phyloP scores from a whole-genome alignment of 2,797 vertebrate genomes.

The Schizopygopsis malacanthus region DNA sequence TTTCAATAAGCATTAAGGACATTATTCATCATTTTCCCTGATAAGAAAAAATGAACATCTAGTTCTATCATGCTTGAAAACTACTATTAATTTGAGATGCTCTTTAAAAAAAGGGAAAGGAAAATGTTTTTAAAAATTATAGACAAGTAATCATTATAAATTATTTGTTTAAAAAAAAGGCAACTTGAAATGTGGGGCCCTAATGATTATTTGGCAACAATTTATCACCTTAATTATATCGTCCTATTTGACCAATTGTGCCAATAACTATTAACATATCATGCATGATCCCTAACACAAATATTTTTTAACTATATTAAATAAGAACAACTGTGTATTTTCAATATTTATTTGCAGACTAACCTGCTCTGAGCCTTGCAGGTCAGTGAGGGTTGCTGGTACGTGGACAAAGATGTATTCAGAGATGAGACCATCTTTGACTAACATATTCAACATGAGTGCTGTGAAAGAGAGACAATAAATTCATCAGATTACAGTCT shows the following conservation, averaged over 20 bases:
- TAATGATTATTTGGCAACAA: background rate
- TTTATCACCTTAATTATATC: background rate
- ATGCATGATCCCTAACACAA: background rate
- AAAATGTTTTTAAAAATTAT: background rate
- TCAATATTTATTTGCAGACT: conserved; percentile 25
- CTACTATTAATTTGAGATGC: background rate
- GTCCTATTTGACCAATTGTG: background rate
- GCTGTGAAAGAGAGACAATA: conserved; percentile 71
- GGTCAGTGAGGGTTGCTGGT: conserved; percentile 82
- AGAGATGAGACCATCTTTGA: conserved; percentile 87
- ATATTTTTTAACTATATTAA: background rate
- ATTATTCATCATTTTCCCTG: background rate
- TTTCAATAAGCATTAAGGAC: background rate
- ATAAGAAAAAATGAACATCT: background rate
- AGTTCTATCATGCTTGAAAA: background rate
- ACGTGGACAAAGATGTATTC: conserved; percentile 83
- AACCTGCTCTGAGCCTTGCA: conserved; percentile 88
- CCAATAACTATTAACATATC: background rate
- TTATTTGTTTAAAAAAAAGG: background rate
- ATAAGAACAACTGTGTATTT: background rate
- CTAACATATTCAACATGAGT: conserved; percentile 85
- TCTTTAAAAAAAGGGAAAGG: background rate
- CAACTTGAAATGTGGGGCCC: background rate
- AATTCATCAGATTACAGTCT: background rate
- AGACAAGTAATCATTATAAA: too few species aligned